Percentiles rank a stretch among this genome's conserved stretches.
Evolutionary conservation across 2,113 vertebrate species (phyloP).

Genomic region (Microtus oregoni): DNA sequence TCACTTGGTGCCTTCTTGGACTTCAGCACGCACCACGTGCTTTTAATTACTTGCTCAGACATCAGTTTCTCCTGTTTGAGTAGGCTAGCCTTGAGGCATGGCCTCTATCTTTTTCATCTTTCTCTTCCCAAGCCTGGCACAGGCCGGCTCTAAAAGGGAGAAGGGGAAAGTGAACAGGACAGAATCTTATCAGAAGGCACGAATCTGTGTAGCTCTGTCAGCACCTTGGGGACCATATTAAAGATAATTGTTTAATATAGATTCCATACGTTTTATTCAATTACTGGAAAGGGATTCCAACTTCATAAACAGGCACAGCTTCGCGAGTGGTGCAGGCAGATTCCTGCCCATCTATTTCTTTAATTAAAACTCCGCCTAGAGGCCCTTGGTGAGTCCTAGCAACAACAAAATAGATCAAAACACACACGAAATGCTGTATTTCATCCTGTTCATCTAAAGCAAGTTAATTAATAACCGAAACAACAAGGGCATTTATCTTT

Average conservation of each 20-base stretch:
- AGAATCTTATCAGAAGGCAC: background rate
- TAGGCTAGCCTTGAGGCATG: background rate
- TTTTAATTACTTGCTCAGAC: slow-evolving; percentile 17
- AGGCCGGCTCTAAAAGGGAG: slow-evolving; percentile 13
- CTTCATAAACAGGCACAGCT: slow-evolving; percentile 60
- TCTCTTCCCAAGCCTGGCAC: background rate
- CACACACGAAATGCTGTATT: background rate
- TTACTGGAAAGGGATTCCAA: slow-evolving; percentile 62
- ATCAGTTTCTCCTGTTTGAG: background rate
- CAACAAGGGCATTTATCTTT: background rate
- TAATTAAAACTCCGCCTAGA: slow-evolving; percentile 75
- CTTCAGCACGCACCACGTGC: accelerated
- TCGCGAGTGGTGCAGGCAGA: slow-evolving; percentile 25
- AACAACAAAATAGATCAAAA: slow-evolving; percentile 71
- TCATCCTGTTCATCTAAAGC: slow-evolving; percentile 42
- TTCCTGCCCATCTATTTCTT: slow-evolving; percentile 65
- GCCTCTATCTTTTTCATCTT: slow-evolving; percentile 25
- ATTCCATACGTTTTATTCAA: slow-evolving; percentile 61
- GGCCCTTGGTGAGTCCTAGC: slow-evolving; percentile 56
- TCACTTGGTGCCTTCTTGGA: background rate
- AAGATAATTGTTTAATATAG: slow-evolving; percentile 58
- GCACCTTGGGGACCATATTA: slow-evolving; percentile 43
- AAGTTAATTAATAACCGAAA: slow-evolving; percentile 64
- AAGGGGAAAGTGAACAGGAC: slow-evolving; percentile 4
- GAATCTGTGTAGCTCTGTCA: slow-evolving; percentile 22